These are phyloP conservation scores for Crotalus viridis DNA, from an alignment of 2,113 vertebrate species.

Conservation along the genomic window DNA sequence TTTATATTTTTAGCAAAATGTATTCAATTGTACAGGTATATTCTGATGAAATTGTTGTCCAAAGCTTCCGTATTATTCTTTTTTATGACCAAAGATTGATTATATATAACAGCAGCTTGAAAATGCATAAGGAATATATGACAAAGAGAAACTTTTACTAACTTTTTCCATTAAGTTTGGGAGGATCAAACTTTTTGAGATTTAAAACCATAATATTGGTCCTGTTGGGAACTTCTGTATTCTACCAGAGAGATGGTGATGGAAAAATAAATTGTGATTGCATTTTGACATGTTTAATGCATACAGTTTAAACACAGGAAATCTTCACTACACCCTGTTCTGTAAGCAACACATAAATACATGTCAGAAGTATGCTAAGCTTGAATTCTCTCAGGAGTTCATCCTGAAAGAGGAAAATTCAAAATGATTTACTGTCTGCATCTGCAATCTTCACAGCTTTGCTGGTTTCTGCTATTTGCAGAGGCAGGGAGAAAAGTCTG, in stretches of 20 bases:
- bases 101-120: neutral
- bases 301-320: conserved; percentile 43
- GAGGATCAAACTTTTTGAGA: neutral
- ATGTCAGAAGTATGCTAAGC: conserved; percentile 54
- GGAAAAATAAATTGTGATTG: conserved; percentile 28
- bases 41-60: neutral
- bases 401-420: conserved; percentile 61
- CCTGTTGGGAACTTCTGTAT: neutral
- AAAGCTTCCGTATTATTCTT: neutral
- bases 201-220: neutral
- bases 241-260: fast-evolving
- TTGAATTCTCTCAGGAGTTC: conserved; percentile 57
- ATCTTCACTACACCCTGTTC: conserved; percentile 42
- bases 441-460: conserved; percentile 57
- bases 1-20: neutral
- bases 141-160: conserved; percentile 8
- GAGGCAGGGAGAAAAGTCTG: conserved; percentile 37
- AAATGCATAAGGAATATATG: neutral
- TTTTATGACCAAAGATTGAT: neutral
- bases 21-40: conserved; percentile 1
- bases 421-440: conserved; percentile 60
- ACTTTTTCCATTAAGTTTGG: neutral
- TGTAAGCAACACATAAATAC: conserved; percentile 52
- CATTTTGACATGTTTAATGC: conserved; percentile 50
- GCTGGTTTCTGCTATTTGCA: conserved; percentile 42